Base-by-base conservation (phyloP, 1,140 invertebrate genomes). In the Reticulitermes speratus region DNA sequence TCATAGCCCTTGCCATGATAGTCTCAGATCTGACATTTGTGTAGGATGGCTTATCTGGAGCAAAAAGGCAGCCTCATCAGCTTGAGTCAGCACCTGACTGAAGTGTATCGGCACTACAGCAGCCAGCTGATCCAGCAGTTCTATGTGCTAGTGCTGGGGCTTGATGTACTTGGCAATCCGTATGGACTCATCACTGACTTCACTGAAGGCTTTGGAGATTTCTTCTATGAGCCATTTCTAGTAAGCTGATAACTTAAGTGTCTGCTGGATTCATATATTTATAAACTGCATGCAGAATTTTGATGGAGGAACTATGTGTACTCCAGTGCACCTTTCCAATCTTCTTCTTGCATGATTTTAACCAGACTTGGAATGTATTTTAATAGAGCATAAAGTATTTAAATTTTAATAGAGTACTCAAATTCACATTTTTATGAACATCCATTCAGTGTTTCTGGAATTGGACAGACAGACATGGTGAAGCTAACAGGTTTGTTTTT, bases 101-200 rank as follows among this genome's bases (percentile, higher is more conserved):
- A 95, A 87, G 93, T 96, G 69, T 93, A 92, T 44, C 91, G 92
- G 21, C 96, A 97, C 91, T 97, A 97, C 89, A 93, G 93, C 85
- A 93, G 94, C 30, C 94, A 97, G 91, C 93, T 96, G 84, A 93
- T 97, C 84, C 97, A 97, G 90, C 97, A 98, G 91, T 95, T 97
- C 90, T 97, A 98, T 89, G 96, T 98, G 11, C 91, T 98, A 44
- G 95, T 98, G 0, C 91, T 98, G 21, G 97, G 97, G 0, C 91
- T 98, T 44, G 97, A 98, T 89, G 96, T 98, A 5, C 93, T 98
- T 69, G 97, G 97, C 23, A 98, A 98, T 93, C 97, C 97, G 6
- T 97, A 96, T 90, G 95, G 96, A 84, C 91, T 95, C 44, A 92
- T 96, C 19, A 90, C 95, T 14, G 95, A 96, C 86, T 92, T 97